phyloP scores from a whole-genome alignment of 2,888 invertebrate genomes.

The Scelioninae gen. 1 region DNA sequence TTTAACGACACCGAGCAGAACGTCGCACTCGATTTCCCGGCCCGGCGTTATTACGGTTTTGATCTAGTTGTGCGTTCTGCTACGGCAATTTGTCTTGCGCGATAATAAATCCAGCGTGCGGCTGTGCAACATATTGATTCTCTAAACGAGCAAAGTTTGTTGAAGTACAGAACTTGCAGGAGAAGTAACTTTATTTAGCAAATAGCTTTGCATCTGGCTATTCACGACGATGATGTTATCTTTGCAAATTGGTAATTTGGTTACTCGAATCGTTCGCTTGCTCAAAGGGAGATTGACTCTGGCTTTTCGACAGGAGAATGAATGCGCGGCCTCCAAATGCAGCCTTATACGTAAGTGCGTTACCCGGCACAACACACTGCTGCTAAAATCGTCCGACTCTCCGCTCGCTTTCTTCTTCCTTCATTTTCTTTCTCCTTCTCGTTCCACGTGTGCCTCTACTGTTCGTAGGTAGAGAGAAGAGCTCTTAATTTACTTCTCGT shows the following conservation, averaged over 20 bases:
- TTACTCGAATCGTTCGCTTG: slow-evolving; percentile 1
- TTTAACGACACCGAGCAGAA: slow-evolving; percentile 80
- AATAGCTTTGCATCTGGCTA: too few species aligned
- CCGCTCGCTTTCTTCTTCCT: slow-evolving; percentile 52
- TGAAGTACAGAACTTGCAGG: slow-evolving; percentile 6
- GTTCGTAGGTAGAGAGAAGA: slow-evolving; percentile 63
- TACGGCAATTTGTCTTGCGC: slow-evolving; percentile 45
- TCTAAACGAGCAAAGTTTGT: not conserved
- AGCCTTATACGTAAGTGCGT: slow-evolving; percentile 73
- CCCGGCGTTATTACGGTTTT: slow-evolving; percentile 75
- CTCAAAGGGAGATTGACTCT: slow-evolving; percentile 37
- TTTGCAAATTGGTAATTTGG: slow-evolving; percentile 54
- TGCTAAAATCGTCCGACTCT: slow-evolving; percentile 79
- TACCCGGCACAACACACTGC: slow-evolving; percentile 75
- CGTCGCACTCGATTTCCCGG: slow-evolving; percentile 80
- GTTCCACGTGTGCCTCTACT: slow-evolving; percentile 57
- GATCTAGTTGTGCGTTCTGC: too few species aligned
- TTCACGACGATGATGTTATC: slow-evolving; percentile 41
- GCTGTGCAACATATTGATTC: too few species aligned
- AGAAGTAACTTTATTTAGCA: slow-evolving; percentile 2
- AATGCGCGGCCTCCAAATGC: slow-evolving; percentile 56
- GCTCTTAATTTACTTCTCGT: slow-evolving; percentile 71
- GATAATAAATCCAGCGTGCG: slow-evolving; percentile 12
- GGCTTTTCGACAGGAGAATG: slow-evolving; percentile 34
- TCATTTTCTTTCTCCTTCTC: slow-evolving; percentile 68